Evolutionary conservation across 2,797 vertebrate genomes (phyloP), one percentile per base, ranked within the genome.

Genomic region (Linurgus olivaceus): DNA sequence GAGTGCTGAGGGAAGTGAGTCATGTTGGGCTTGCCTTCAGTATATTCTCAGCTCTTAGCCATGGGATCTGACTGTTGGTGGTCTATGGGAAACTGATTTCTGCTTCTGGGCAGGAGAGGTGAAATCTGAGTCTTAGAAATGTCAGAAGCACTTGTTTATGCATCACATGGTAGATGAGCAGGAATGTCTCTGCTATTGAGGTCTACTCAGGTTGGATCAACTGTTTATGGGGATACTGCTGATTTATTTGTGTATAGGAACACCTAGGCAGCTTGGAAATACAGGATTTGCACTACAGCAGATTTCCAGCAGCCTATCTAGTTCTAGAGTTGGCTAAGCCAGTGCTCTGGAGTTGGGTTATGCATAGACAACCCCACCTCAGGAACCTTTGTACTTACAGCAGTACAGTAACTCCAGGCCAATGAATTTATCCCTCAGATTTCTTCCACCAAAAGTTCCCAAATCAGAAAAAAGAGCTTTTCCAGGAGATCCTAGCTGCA

Each of bases 11-110:
- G 31, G 23, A 84, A 11, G 4, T 61, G 38, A 18, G 11, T 50
- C 17, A 2, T 1, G 2, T 18, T 0, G 0, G 8, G 23, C 25
- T 92, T 31, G 1, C 19, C 38, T 72, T 70, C 24, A 24, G 20
- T 45, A 10, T 73, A 17, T 79, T 74, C 61, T 93, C 24, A 68
- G 17, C 26, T 77, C 40, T 76, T 0, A 4, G 24, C 18, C 8
- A 4, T 37, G 37, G 17, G 4, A 42, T 78, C 26, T 16, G 10
- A 40, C 38, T 54, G 0, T n/a, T 75, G 26, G 29, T 85, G 33
- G 55, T 80, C 52, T 45, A 0, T 52, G 28, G 29, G 61, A 88
- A 88, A 11, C 7, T 31, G 24, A 25, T 77, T 85, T 83, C 82
- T 86, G 20, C 38, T 77, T 93, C 55, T 59, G 73, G 45, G 17